Evolutionary conservation across 1,140 invertebrate species (phyloP), one percentile per base, ranked within the genome.

Genomic region (Drosophila kohkoa): DNA sequence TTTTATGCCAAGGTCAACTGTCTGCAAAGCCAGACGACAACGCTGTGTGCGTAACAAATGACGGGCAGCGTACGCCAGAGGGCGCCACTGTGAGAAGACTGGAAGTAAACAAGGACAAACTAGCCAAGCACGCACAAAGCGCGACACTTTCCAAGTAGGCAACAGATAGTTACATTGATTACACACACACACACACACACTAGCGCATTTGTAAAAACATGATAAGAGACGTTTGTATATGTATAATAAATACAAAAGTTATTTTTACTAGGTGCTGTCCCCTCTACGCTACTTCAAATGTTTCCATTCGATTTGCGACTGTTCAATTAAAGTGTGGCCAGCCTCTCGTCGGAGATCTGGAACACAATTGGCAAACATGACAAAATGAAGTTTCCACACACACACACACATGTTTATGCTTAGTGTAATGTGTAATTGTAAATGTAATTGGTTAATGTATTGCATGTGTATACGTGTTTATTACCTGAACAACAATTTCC

Each of bases 1-100:
- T 75, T 63, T 63, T 70, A 51, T 75, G 72, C 67, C 72, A 75
- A 75, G 72, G 72, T 75, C 72, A 75, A 63, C 51, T 70, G 72
- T 75, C 72, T 75, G 66, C 66, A 75, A 43, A 54, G 48, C 55
- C 65, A 60, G 57, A 68, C 35, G 35, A 38, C 35, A 10, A 38
- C 64, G 48, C 32, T 41, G 30, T 41, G 30, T 45, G 69, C 45
- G 54, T 66, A 58, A 45, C 30, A 28, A 45, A 35, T 41, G 46
- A 11, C 20, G 32, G 43, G 41, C n/a, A 38, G 35, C 6, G 8
- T 38, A 25, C 35, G 35, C 11, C 2, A 30, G 43, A 32, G 35
- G 41, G 20, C 48, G 13, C 25, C 46, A 30, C 28, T 20, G 2
- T 13, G 16, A n/a, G 2, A 35, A 15, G 32, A 57, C 13, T 57